Evolutionary conservation across 2,888 invertebrate genomes (phyloP).

Genomic region (Theodoxus fluviatilis): DNA sequence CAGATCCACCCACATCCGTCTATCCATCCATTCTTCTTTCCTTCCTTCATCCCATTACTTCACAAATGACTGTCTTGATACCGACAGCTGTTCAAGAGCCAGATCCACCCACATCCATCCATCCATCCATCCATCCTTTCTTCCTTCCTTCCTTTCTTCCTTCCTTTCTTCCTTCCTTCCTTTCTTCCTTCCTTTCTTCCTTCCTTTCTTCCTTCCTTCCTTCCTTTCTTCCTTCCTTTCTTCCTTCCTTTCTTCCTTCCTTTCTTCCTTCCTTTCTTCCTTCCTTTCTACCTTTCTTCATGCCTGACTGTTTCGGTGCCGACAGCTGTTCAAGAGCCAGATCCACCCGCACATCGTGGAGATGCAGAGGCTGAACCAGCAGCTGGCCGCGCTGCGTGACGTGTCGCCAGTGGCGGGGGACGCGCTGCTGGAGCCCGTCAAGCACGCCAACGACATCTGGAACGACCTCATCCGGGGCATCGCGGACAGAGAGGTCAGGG

Average conservation of each 20-base stretch:
- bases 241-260: no score
- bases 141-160: not conserved
- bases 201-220: no score
- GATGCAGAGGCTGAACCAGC: constrained; percentile 62
- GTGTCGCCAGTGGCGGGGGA: constrained; percentile 63
- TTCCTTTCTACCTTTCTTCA: no score
- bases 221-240: no score
- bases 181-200: no score
- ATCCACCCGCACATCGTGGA: constrained; percentile 60
- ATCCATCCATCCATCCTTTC: no score
- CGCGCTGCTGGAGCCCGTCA: constrained; percentile 54
- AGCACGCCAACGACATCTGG: constrained; percentile 62
- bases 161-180: not conserved
- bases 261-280: no score
- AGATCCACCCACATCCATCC: no score
- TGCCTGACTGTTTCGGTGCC: not conserved
- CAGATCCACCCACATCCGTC: no score
- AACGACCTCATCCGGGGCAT: constrained; percentile 57
- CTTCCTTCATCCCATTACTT: no score
- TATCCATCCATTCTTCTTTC: no score
- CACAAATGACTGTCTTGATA: not conserved
- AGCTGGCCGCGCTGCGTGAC: constrained; percentile 59
- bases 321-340: constrained; percentile 58
- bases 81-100: constrained; percentile 50
- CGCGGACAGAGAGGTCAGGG: constrained; percentile 59